These are phyloP conservation scores for Eugnorisma glareosa DNA, from an alignment of 2,888 invertebrate species.

Conservation along the genomic window DNA sequence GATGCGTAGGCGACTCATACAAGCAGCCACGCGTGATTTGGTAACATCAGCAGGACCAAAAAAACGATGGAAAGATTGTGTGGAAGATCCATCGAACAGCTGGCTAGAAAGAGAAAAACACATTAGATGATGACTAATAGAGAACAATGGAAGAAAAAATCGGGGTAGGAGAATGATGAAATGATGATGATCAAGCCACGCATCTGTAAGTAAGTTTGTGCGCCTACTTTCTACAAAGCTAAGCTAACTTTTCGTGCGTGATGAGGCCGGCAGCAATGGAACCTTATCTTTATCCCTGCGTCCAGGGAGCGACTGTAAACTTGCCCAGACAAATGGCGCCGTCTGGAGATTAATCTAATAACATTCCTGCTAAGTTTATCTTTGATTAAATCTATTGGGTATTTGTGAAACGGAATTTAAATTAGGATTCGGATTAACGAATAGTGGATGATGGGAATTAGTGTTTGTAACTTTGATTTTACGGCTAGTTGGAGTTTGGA, in stretches of 20 bases:
- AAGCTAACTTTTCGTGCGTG: background rate
- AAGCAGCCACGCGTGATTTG: background rate
- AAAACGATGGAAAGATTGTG: background rate
- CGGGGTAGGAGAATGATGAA: background rate
- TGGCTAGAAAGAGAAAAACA: background rate
- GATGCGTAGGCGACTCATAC: background rate
- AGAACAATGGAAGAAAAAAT: background rate
- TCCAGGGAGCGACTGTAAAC: conserved; percentile 45
- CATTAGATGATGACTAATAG: background rate
- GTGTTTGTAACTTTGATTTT: conserved; percentile 22
- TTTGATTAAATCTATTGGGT: conserved; percentile 60
- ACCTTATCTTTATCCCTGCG: conserved; percentile 29
- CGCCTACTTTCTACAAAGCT: background rate
- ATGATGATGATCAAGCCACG: too few relatives aligned
- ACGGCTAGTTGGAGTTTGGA: background rate
- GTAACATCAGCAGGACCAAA: background rate
- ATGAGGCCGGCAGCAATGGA: conserved; percentile 4
- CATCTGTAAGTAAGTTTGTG: background rate
- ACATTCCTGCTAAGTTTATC: conserved; percentile 58
- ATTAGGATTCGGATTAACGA: conserved; percentile 32
- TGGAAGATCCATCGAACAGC: too few relatives aligned
- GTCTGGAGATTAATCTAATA: conserved; percentile 56
- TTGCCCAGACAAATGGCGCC: conserved; percentile 50
- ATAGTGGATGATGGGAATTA: conserved; percentile 12
- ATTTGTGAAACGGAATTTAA: conserved; percentile 56